A percentile compares a stretch with the other conserved stretches of the same genome.
Conservation (phyloP, 1,140 invertebrate species). For the Pteromalus puparum region DNA sequence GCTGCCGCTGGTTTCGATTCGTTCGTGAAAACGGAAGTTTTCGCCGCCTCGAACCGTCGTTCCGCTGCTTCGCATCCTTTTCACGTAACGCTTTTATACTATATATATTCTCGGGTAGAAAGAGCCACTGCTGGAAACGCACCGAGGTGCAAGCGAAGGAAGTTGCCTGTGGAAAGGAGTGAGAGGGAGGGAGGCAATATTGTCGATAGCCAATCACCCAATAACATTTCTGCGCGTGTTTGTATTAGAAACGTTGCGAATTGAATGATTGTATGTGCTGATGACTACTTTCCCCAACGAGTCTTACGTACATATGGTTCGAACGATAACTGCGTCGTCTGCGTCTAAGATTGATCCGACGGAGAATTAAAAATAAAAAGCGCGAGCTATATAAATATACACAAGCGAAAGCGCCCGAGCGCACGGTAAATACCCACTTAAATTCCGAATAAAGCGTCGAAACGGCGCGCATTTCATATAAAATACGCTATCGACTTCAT, state of each 20-base stretch:
- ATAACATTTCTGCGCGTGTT: constrained; percentile 58
- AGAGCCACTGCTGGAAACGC: neutral
- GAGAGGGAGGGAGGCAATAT: neutral
- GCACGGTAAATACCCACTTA: constrained; percentile 24
- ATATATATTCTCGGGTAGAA: neutral
- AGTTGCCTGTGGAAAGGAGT: neutral
- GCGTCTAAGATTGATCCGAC: neutral
- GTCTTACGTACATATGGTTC: too few species aligned
- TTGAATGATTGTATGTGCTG: neutral
- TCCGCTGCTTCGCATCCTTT: constrained; percentile 22
- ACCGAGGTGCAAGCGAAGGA: neutral
- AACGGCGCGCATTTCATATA: constrained; percentile 5
- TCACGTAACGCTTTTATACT: constrained; percentile 22
- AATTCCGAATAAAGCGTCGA: constrained; percentile 19
- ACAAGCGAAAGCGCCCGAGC: neutral
- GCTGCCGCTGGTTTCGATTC: constrained; percentile 59
- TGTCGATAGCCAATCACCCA: constrained; percentile 59
- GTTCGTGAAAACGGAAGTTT: constrained; percentile 67
- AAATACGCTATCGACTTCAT: constrained; percentile 42
- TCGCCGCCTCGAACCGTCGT: constrained; percentile 35
- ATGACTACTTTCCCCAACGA: too few species aligned
- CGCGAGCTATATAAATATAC: neutral
- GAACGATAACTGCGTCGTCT: too few species aligned
- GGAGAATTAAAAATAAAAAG: constrained; percentile 19
- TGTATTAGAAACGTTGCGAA: constrained; percentile 56